Conservation (phyloP, 2,113 vertebrate species). For the Mobula birostris region DNA sequence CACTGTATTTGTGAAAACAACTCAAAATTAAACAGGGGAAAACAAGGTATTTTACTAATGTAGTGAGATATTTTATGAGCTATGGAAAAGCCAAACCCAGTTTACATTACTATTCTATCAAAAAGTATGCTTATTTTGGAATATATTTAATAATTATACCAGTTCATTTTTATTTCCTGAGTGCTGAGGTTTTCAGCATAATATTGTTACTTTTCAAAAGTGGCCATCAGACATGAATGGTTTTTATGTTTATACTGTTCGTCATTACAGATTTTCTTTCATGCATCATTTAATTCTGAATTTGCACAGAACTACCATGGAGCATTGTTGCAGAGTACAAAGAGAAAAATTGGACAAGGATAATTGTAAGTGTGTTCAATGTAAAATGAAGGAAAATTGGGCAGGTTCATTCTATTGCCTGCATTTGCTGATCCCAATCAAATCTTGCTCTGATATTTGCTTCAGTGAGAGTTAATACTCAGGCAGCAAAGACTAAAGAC, state of each 20-base stretch:
- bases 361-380: not conserved
- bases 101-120: not conserved
- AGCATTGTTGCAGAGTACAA: not conserved
- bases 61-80: not conserved
- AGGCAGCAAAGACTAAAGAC: not conserved
- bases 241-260: not conserved
- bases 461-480: not conserved
- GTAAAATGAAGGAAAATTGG: not conserved
- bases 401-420: not conserved
- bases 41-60: not conserved
- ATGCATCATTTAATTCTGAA: not conserved
- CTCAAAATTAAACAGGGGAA: not conserved
- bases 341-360: not conserved
- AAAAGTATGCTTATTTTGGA: not conserved
- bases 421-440: not conserved
- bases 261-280: not conserved
- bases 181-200: not conserved
- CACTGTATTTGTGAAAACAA: not conserved
- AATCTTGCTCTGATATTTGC: not conserved
- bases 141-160: not conserved
- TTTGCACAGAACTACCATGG: not conserved
- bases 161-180: not conserved
- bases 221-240: not conserved
- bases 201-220: not conserved
- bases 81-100: not conserved